phyloP scores from a whole-genome alignment of 2,797 vertebrate species.

The Diplodus puntazzo region DNA sequence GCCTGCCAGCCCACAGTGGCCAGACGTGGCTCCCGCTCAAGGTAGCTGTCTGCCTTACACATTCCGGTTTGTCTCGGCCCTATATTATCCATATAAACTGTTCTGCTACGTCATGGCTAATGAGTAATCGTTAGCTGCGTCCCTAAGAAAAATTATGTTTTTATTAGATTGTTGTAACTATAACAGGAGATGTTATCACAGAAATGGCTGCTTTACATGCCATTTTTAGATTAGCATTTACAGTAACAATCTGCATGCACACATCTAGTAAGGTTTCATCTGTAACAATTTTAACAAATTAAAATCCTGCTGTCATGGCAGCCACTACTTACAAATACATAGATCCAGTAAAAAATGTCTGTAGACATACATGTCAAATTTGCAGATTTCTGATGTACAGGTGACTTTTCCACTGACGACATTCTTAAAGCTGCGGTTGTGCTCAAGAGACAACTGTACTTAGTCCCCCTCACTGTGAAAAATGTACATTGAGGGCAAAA shows the following conservation, averaged over 20 bases:
- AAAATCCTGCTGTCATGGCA: neutral
- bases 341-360: neutral
- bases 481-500: neutral
- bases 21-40: slow-evolving; percentile 91
- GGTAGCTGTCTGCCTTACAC: slow-evolving; percentile 77
- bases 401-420: neutral
- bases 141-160: no score
- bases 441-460: no score
- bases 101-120: neutral
- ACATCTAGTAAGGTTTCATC: neutral
- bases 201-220: neutral
- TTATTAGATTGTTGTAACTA: no score
- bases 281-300: neutral
- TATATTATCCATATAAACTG: neutral
- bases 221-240: neutral
- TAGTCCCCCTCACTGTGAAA: neutral
- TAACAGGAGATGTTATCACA: neutral
- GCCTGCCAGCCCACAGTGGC: slow-evolving; percentile 94
- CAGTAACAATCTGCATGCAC: no score
- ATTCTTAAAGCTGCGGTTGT: neutral
- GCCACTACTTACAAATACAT: neutral
- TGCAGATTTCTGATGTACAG: neutral
- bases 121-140: neutral
- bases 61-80: neutral
- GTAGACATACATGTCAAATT: neutral